A percentile compares a stretch with the other conserved stretches of the same genome.
Conservation (phyloP, 2,113 vertebrate genomes). For the Anser brachyrhynchus region DNA sequence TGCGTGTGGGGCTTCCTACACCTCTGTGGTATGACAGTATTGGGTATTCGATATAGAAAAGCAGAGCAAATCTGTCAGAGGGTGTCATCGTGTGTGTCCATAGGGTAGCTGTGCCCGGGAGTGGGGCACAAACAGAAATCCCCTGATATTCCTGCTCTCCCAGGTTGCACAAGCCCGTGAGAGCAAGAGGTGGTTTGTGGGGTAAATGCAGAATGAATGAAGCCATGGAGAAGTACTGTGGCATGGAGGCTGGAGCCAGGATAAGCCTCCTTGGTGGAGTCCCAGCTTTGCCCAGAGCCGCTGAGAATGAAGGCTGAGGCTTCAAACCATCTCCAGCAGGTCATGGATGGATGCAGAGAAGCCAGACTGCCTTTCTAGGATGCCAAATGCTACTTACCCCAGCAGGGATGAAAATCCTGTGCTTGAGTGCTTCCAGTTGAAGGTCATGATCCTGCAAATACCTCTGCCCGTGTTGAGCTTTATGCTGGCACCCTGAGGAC, state of each 20-base stretch:
- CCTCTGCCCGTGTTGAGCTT: neutral
- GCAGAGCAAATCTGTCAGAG: neutral
- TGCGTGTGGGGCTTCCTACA: too few species aligned
- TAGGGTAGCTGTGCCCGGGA: neutral
- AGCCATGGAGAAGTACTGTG: neutral
- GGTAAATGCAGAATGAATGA: neutral
- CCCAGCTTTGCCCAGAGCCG: rapidly evolving
- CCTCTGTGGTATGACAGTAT: too few species aligned
- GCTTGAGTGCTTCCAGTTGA: neutral
- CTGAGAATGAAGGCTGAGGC: neutral
- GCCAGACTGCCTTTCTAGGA: neutral
- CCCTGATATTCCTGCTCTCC: neutral
- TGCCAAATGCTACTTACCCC: neutral
- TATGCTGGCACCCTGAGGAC: neutral
- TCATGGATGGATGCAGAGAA: neutral
- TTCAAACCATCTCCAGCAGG: neutral
- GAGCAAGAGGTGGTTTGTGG: neutral
- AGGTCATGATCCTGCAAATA: neutral
- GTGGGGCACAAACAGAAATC: neutral
- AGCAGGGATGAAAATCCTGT: neutral
- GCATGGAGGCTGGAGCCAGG: neutral
- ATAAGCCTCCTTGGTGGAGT: neutral
- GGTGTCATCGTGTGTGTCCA: rapidly evolving
- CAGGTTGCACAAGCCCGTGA: neutral
- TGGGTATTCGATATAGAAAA: neutral